phyloP scores from a whole-genome alignment of 2,797 vertebrate species.

The Avahi laniger region DNA sequence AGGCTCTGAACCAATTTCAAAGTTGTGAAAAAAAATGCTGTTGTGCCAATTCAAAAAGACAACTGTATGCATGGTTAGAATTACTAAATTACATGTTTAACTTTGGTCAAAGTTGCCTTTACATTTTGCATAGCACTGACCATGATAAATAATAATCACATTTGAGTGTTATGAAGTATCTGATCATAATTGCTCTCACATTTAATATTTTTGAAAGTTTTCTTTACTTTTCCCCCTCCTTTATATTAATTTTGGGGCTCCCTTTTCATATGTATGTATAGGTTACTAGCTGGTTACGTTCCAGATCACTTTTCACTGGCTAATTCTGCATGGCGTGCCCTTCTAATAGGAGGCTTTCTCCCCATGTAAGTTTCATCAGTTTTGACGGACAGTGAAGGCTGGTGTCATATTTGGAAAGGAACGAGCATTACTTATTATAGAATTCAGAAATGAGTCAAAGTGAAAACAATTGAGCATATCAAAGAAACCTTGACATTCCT shows the following conservation, averaged over 20 bases:
- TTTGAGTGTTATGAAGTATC: neutral
- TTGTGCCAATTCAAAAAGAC: slow-evolving; percentile 27
- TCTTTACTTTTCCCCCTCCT: neutral
- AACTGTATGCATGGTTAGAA: neutral
- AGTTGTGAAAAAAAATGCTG: neutral
- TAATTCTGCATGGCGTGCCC: neutral
- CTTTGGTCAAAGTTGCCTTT: slow-evolving; percentile 19
- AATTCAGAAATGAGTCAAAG: slow-evolving; percentile 18
- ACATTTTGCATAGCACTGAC: neutral
- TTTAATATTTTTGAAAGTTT: neutral
- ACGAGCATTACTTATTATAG: neutral
- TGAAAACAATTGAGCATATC: neutral
- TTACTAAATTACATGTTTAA: slow-evolving; percentile 32
- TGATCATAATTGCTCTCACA: neutral
- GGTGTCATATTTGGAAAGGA: neutral
- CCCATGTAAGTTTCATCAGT: neutral
- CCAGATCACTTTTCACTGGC: neutral
- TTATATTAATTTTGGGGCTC: neutral
- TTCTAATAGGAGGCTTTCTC: neutral
- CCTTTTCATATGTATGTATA: neutral
- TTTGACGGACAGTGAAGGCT: neutral
- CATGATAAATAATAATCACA: neutral
- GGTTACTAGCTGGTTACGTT: neutral
- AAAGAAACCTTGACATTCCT: neutral
- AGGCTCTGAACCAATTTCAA: neutral